These are phyloP conservation scores for Notolabrus celidotus DNA, from an alignment of 2,797 vertebrate genomes.

Conservation along the genomic window DNA sequence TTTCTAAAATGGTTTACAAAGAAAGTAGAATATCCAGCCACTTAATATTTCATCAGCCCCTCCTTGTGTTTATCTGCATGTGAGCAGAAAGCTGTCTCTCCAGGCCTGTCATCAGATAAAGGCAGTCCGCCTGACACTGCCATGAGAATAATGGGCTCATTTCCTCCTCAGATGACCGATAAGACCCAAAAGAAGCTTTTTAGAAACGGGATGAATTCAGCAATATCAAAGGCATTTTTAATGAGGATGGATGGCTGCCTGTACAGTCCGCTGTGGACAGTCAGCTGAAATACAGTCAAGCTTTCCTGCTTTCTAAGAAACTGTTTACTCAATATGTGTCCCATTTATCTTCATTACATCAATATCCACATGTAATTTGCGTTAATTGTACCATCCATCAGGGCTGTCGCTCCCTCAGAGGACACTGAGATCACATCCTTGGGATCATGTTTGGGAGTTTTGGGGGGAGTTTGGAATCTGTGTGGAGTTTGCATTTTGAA, in stretches of 20 bases:
- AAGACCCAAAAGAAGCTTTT: constrained; percentile 74
- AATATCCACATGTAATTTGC: constrained; percentile 4
- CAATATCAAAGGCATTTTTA: constrained; percentile 61
- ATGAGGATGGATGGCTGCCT: constrained; percentile 55
- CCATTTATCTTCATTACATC: constrained; percentile 5
- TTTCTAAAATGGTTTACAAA: no score
- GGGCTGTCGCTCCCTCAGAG: neutral
- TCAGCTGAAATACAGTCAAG: constrained; percentile 1
- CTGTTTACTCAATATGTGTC: neutral
- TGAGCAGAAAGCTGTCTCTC: constrained; percentile 52
- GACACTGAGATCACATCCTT: neutral
- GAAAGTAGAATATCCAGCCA: neutral
- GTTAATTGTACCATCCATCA: constrained; percentile 6
- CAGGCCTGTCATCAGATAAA: constrained; percentile 78
- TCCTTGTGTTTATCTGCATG: constrained; percentile 15
- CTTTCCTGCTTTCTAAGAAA: neutral
- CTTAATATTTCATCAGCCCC: neutral
- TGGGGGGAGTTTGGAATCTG: neutral
- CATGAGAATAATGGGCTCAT: constrained; percentile 82
- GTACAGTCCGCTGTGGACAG: constrained; percentile 3
- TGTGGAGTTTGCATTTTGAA: neutral
- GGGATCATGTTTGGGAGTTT: neutral
- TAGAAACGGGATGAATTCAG: constrained; percentile 47
- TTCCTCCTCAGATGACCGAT: constrained; percentile 84
- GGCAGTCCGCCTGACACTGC: constrained; percentile 76